Percentiles rank a stretch among this genome's conserved stretches.
Evolutionary conservation across 1,140 invertebrate genomes (phyloP).

Genomic region (Pachyrhynchus sulphureomaculatus): DNA sequence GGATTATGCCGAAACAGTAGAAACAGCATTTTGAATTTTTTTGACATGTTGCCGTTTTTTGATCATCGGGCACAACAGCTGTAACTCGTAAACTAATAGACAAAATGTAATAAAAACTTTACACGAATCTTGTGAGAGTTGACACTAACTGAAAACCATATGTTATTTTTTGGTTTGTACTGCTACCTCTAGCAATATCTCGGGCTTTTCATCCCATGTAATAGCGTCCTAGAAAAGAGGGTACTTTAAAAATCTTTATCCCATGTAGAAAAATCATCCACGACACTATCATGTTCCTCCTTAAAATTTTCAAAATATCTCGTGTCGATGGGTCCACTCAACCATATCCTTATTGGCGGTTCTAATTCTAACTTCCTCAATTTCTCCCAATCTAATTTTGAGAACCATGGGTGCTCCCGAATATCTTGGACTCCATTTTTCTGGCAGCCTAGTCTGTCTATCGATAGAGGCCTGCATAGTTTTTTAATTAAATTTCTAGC

Average conservation of each 20-base stretch:
- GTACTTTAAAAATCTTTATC: conserved; percentile 30
- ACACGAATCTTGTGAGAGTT: too few relatives aligned
- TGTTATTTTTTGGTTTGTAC: too few relatives aligned
- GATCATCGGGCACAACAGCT: too few relatives aligned
- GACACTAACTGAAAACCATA: too few relatives aligned
- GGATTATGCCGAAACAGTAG: too few relatives aligned
- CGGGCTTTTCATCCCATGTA: too few relatives aligned
- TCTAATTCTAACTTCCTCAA: conserved; percentile 32
- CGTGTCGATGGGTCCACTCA: conserved; percentile 39
- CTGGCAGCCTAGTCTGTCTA: conserved; percentile 91
- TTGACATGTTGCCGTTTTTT: too few relatives aligned
- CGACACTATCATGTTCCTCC: conserved; percentile 13
- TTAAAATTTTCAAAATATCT: conserved; percentile 43
- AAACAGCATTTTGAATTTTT: too few relatives aligned
- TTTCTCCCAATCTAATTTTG: conserved; percentile 46
- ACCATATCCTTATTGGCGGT: conserved; percentile 36
- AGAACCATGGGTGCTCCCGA: conserved; percentile 81
- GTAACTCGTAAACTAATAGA: too few relatives aligned
- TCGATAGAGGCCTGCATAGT: conserved; percentile 83
- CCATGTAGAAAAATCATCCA: conserved; percentile 32
- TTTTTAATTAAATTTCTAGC: conserved; percentile 84
- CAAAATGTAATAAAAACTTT: too few relatives aligned
- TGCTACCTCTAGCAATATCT: too few relatives aligned
- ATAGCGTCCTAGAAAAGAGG: too few relatives aligned
- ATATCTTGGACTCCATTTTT: conserved; percentile 90